phyloP scores from a whole-genome alignment of 2,797 vertebrate genomes.

The Macropus fuliginosus region DNA sequence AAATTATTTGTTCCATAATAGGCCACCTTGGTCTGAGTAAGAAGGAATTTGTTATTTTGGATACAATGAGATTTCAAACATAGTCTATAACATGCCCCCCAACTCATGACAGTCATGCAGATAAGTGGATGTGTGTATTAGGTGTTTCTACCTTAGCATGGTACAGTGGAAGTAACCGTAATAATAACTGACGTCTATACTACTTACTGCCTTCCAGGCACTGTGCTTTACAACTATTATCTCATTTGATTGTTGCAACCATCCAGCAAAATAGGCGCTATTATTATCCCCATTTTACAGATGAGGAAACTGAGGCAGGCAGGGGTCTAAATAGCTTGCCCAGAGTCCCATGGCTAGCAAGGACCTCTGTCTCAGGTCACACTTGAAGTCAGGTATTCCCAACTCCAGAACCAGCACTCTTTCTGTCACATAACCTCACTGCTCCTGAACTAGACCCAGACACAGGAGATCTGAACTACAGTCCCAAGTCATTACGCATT shows the following conservation, averaged over 20 bases:
- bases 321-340: neutral
- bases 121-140: neutral
- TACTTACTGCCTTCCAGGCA: neutral
- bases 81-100: neutral
- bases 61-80: neutral
- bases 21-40: neutral
- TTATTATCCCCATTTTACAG: neutral
- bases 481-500: neutral
- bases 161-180: neutral
- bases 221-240: neutral
- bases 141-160: neutral
- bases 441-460: neutral
- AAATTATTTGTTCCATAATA: neutral
- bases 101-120: neutral
- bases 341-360: neutral
- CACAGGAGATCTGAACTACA: neutral
- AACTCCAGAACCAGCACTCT: neutral
- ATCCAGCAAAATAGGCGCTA: neutral
- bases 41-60: neutral
- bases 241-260: neutral
- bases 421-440: neutral
- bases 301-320: neutral
- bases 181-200: neutral
- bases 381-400: neutral
- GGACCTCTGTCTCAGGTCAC: neutral